These are phyloP conservation scores for Neolamprologus sp. DNA, from an alignment of 2,113 vertebrate species.

Conservation along the genomic window DNA sequence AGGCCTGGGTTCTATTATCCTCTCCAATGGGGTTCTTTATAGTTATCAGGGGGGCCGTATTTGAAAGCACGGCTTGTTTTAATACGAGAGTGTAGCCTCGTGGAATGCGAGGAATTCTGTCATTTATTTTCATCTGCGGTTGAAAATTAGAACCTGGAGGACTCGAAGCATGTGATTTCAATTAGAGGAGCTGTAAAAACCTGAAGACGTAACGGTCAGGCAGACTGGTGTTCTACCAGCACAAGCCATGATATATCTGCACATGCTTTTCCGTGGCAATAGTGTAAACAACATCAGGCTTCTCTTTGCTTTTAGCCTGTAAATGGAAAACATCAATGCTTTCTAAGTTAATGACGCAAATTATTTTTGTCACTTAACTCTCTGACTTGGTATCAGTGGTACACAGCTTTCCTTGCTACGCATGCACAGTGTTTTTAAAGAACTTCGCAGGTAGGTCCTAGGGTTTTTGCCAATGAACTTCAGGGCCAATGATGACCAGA, in stretches of 20 bases:
- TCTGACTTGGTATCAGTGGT: not conserved
- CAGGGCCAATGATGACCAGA: not conserved
- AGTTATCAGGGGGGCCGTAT: slow-evolving; percentile 55
- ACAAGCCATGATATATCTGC: not conserved
- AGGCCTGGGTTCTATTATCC: slow-evolving; percentile 62
- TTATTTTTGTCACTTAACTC: not conserved
- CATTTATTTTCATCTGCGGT: slow-evolving; percentile 55
- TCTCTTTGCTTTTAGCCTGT: not conserved
- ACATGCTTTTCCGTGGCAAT: not conserved
- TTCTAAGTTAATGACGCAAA: not conserved
- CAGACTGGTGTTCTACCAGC: not conserved
- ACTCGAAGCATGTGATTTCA: slow-evolving; percentile 44
- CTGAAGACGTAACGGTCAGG: slow-evolving; percentile 28
- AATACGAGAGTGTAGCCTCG: slow-evolving; percentile 47
- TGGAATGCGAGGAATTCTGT: slow-evolving; percentile 62
- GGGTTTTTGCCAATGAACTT: not conserved
- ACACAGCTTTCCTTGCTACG: not conserved
- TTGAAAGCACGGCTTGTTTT: slow-evolving; percentile 48
- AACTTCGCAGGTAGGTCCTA: not conserved
- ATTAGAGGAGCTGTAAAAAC: slow-evolving; percentile 51
- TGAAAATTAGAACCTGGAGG: slow-evolving; percentile 53
- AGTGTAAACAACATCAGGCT: not conserved
- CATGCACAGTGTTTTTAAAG: not conserved
- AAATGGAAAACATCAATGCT: not conserved
- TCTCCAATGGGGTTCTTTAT: slow-evolving; percentile 44